Percentiles rank a stretch among this genome's conserved stretches.
Evolutionary conservation across 2,113 vertebrate species (phyloP).

Genomic region (Tapirus terrestris): DNA sequence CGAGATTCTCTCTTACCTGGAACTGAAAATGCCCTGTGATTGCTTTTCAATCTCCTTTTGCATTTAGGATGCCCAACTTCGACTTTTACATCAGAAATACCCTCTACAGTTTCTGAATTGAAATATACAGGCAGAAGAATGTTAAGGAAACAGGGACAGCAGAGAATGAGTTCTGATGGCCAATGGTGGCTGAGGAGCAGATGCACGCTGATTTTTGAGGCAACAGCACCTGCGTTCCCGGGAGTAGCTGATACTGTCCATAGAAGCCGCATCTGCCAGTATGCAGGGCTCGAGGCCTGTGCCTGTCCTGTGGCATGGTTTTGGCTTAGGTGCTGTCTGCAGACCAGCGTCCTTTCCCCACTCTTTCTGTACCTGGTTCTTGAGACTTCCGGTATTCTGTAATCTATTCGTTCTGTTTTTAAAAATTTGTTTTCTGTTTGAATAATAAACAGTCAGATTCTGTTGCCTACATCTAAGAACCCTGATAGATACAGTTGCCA

Average conservation of each 20-base stretch:
- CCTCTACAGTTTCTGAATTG: background rate
- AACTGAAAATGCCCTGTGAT: background rate
- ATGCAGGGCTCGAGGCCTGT: no score
- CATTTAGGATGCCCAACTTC: background rate
- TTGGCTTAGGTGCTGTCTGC: background rate
- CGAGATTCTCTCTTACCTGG: background rate
- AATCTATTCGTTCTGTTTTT: background rate
- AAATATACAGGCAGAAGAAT: background rate
- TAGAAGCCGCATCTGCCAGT: background rate
- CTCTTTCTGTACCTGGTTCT: background rate
- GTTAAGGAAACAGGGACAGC: background rate
- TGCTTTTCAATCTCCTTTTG: background rate
- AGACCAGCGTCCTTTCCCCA: background rate
- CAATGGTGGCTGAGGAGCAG: background rate
- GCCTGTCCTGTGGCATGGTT: background rate
- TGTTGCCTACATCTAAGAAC: background rate
- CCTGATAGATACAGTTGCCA: background rate
- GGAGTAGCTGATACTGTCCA: rapidly evolving
- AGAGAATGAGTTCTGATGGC: background rate
- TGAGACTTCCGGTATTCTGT: background rate
- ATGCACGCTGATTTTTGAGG: background rate
- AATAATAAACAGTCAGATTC: conserved; percentile 1
- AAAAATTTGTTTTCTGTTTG: conserved; percentile 1
- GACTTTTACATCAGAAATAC: background rate
- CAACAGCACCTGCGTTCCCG: background rate